Percentiles rank a stretch among this genome's conserved stretches.
Evolutionary conservation across 2,797 vertebrate species (phyloP).

Genomic region (Allobates femoralis): DNA sequence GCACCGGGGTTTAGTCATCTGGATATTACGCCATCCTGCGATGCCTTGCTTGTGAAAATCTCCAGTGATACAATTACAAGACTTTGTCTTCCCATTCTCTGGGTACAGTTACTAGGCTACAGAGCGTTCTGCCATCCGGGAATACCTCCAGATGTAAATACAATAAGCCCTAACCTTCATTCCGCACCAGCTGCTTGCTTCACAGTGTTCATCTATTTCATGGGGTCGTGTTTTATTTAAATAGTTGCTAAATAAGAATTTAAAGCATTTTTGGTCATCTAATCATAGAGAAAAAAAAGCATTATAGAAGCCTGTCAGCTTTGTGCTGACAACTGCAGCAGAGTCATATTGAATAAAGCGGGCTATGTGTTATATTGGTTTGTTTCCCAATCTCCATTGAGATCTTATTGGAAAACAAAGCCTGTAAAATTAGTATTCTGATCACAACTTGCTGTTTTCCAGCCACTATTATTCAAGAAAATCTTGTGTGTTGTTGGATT

Average conservation of each 20-base stretch:
- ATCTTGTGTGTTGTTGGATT: conserved; percentile 27
- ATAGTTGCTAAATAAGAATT: conserved; percentile 33
- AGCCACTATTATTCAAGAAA: neutral
- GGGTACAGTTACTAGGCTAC: conserved; percentile 16
- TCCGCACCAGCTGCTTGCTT: conserved; percentile 14
- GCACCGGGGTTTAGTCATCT: neutral
- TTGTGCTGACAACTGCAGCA: conserved; percentile 26
- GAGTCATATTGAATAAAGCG: conserved; percentile 25
- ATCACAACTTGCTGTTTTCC: conserved; percentile 11
- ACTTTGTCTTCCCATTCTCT: neutral
- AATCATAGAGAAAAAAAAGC: conserved; percentile 19
- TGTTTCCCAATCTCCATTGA: conserved; percentile 10
- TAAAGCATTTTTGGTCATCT: neutral
- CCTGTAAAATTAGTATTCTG: conserved; percentile 48
- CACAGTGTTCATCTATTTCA: conserved; percentile 19
- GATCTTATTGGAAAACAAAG: conserved; percentile 61
- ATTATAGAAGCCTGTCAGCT: conserved; percentile 30
- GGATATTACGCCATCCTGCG: neutral
- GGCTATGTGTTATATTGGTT: conserved; percentile 7
- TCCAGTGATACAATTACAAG: neutral
- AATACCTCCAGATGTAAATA: conserved; percentile 14
- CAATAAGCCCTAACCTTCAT: neutral
- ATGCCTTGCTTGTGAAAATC: neutral
- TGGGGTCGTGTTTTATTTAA: conserved; percentile 39
- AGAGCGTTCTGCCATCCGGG: conserved; percentile 4